These are phyloP conservation scores for Montipora capitata DNA, from an alignment of 92 coral and sea anemone species.

Conservation along the genomic window DNA sequence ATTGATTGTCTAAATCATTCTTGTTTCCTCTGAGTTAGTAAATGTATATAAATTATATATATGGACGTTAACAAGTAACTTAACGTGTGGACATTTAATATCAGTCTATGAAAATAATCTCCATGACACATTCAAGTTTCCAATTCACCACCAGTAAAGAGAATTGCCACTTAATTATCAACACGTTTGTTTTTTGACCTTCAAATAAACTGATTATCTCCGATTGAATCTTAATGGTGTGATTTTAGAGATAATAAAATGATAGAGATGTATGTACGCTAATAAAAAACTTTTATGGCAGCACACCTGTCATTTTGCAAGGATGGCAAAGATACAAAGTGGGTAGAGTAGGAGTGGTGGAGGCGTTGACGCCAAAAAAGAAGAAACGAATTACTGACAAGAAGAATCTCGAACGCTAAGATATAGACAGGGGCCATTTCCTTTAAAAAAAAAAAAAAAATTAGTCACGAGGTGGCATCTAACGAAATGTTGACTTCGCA, in stretches of 20 bases:
- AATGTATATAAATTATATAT: background rate
- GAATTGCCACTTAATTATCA: background rate
- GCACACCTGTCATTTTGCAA: constrained; percentile 8
- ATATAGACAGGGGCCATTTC: no score
- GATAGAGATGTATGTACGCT: constrained; percentile 15
- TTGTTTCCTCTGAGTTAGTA: background rate
- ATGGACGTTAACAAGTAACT: background rate
- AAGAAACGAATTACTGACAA: background rate
- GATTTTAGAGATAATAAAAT: constrained; percentile 44
- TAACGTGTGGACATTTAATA: background rate
- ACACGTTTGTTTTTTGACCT: constrained; percentile 26
- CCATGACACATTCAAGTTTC: background rate
- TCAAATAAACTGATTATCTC: constrained; percentile 38
- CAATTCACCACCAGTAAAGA: background rate
- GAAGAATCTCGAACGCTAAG: background rate
- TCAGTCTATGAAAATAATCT: background rate
- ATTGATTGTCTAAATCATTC: background rate
- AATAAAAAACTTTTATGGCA: background rate
- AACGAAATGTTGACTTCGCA: constrained; percentile 15
- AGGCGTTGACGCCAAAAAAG: constrained; percentile 3
- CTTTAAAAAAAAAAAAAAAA: no score
- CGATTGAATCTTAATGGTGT: constrained; percentile 31
- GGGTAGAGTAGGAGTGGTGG: background rate
- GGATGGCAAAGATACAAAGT: constrained; percentile 6
- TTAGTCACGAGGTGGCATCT: background rate